phyloP scores from a whole-genome alignment of 2,888 invertebrate genomes.

The Elysia crispata region DNA sequence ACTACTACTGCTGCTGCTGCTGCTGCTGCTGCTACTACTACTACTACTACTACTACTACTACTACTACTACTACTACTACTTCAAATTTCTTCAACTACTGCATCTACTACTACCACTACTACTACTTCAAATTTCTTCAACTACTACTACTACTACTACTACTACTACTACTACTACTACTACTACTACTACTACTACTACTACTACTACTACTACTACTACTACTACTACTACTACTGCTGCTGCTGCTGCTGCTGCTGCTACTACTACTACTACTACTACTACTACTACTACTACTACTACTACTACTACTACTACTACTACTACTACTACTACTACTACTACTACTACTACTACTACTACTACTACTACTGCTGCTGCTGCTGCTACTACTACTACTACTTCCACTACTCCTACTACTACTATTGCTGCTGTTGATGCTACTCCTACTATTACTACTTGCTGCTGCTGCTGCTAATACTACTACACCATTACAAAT shows the following conservation, averaged over 20 bases:
- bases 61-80: constrained; percentile 27
- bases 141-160: constrained; percentile 41
- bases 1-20: constrained; percentile 35
- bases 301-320: constrained; percentile 41
- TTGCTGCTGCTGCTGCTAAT: no score
- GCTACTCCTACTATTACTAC: constrained; percentile 27
- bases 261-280: constrained; percentile 35
- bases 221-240: constrained; percentile 29
- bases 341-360: constrained; percentile 44
- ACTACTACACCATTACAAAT: constrained; percentile 18
- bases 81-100: no score
- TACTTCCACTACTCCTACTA: no score
- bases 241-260: constrained; percentile 23
- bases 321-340: constrained; percentile 44
- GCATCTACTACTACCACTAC: no score
- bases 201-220: constrained; percentile 39
- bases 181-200: constrained; percentile 37
- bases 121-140: neutral
- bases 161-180: constrained; percentile 38
- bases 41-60: constrained; percentile 33
- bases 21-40: constrained; percentile 13
- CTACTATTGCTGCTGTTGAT: constrained; percentile 7
- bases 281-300: constrained; percentile 41
- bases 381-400: constrained; percentile 42
- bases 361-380: constrained; percentile 46